phyloP scores from a whole-genome alignment of 2,797 vertebrate genomes.

The Nasua narica region DNA sequence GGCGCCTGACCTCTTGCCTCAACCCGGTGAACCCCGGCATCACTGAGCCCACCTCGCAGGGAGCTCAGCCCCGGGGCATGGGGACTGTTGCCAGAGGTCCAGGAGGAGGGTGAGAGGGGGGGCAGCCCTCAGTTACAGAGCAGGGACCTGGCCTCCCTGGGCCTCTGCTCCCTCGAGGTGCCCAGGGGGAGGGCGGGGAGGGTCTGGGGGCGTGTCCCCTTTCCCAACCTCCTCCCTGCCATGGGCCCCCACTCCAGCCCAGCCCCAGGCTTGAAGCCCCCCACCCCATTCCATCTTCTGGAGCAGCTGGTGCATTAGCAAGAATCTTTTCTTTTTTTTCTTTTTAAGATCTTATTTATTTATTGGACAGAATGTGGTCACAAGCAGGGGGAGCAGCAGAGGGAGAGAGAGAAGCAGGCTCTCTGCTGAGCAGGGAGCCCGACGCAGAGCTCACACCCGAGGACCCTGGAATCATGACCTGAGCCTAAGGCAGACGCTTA shows the following conservation, averaged over 20 bases:
- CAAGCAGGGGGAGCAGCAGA: too few species aligned
- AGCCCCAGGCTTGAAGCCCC: too few species aligned
- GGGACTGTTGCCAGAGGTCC: neutral
- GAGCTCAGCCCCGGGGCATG: accelerated
- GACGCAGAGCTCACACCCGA: too few species aligned
- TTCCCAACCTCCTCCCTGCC: neutral
- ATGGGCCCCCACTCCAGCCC: accelerated
- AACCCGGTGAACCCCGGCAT: neutral
- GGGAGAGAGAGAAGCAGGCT: too few species aligned
- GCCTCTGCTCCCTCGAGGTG: neutral
- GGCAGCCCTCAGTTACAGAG: neutral
- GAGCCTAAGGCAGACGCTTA: too few species aligned
- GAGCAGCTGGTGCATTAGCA: neutral
- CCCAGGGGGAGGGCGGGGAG: neutral
- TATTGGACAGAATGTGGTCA: too few species aligned
- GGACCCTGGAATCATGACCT: too few species aligned
- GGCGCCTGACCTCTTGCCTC: neutral
- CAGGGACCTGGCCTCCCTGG: neutral
- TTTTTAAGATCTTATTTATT: too few species aligned
- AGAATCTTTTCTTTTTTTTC: neutral
- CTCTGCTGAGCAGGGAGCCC: too few species aligned
- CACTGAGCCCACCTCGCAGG: accelerated
- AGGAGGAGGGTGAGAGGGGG: neutral
- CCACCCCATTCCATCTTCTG: neutral
- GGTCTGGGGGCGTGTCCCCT: accelerated